Base-by-base conservation (phyloP, 1,140 invertebrate genomes). In the Philopotamus ludificatus region DNA sequence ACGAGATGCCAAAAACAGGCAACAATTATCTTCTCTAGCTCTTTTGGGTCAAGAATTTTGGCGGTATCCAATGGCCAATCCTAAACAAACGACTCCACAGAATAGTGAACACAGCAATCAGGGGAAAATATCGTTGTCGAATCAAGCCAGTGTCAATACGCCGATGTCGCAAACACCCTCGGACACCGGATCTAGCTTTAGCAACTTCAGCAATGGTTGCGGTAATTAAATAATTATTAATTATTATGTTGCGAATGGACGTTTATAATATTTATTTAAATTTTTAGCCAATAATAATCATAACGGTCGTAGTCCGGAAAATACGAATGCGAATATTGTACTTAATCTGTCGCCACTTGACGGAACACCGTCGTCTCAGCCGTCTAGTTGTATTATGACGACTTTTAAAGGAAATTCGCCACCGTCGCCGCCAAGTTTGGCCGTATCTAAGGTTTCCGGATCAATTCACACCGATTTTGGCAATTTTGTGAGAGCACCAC, bases 1-100 rank as follows among this genome's bases (percentile, higher is more conserved):
- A 70, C 84, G 90, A 26, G 89, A 93, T 66, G 93, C 93, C 3
- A 91, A 89, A 73, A 93, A 92, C 72, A 85, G 93, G 44, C 90
- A 95, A 73, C 93, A 95, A 75, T 84, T 98, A 4, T 90, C 91
- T 20, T 95, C 93, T 0, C 80, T 97, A 26, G 93, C 95, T 4
- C 82, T 96, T 50, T 78, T 98, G 22, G 95, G 95, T 34, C 94
- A 97, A 85, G 92, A 93, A 80, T 93, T 93, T 79, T 95, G 93
- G 93, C 86, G 91, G 61, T 94, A 94, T 75, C 88, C 87, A 22
- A 88, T 89, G 88, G 87, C 88, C 25, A 87, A 86, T 74, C 85
- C 87, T 3, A 86, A 87, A 58, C 77, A 76, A 75, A 22, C 16
- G 12, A 10, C 25, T 1, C 15, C 7, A 10, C 25, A 34, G 41